Base-by-base conservation (phyloP, 2,113 vertebrate genomes). In the Engraulis encrasicolus region DNA sequence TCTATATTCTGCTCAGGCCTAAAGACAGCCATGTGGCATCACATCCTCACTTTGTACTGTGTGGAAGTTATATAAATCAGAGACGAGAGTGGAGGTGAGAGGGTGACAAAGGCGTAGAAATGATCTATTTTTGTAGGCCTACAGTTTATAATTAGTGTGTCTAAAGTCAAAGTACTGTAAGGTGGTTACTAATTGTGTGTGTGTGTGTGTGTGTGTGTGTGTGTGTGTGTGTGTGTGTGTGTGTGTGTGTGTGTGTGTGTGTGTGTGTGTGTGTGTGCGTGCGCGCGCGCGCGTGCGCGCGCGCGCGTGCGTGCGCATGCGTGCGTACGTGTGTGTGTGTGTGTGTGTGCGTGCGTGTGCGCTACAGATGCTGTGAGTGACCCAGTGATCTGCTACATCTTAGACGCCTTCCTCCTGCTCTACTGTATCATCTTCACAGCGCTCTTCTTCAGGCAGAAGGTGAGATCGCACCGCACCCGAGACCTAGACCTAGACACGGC, bases 401-500 rank as follows among this genome's bases (percentile, higher is more conserved):
- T 99, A 90, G 98, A 99, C 20, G 96, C 95, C 3, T 40, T 99
- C 88, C 95, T 99, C 87, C 91, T 99, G 78, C 18, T 98, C 81
- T 99, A 99, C 0, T 96, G 96, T 1, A 74, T 99, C 0, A 0
- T 96, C 20, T 77, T 95, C 37, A 99, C 98, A 0, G 96, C 91
- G 0, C 91, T 98, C n/a, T 97, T 94, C 88, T 94, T 98, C 91
- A 96, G 90, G 91, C 92, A 89, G 0, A 99, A 97, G 96, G 98
- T 99, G 87, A 93, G 94, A 52, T 11, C 7, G 27, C 23, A 74
- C 66, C 2, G 11, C 23, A 74, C 66, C 2, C 1, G 12, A 74
- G 27, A 12, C 31, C 27, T 27, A n/a, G n/a, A n/a, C n/a, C n/a
- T n/a, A n/a, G n/a, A n/a, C n/a, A 45, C 40, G 3, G 40, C 9